Evolutionary conservation across 2,888 invertebrate genomes (phyloP).

Genomic region (Eubasilissa splendida): DNA sequence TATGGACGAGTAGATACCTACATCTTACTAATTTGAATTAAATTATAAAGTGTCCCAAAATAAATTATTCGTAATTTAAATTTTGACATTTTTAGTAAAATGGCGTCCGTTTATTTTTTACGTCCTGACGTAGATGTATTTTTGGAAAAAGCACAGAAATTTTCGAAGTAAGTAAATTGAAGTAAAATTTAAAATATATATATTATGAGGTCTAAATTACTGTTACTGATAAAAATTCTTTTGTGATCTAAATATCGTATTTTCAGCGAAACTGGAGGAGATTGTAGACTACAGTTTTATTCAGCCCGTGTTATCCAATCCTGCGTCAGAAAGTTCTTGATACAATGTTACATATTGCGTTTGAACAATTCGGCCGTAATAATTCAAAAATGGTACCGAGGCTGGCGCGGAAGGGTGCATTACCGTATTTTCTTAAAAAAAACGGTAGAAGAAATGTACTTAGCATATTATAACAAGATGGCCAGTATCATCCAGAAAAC

Average conservation of each 20-base stretch:
- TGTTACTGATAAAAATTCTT: no score
- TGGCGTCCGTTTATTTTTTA: constrained; percentile 64
- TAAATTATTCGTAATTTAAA: constrained; percentile 15
- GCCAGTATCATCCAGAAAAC: constrained; percentile 64
- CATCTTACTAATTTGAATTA: not conserved
- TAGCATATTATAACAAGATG: constrained; percentile 60
- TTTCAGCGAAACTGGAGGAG: constrained; percentile 13
- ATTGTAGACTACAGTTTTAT: constrained; percentile 53
- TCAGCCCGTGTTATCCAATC: constrained; percentile 63
- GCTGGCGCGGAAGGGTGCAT: constrained; percentile 61
- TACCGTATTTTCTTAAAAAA: constrained; percentile 39
- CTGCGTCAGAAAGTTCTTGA: constrained; percentile 61
- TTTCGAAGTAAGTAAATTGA: constrained; percentile 59
- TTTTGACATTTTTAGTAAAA: constrained; percentile 52
- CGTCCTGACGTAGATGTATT: constrained; percentile 59
- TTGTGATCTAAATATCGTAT: not conserved
- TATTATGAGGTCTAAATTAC: not conserved
- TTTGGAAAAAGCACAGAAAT: constrained; percentile 59
- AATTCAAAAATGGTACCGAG: constrained; percentile 63
- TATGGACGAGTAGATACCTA: no score
- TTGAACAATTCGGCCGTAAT: constrained; percentile 60
- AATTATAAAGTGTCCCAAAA: not conserved
- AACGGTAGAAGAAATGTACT: constrained; percentile 57
- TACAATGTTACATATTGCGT: constrained; percentile 60
- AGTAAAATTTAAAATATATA: no score